phyloP scores from a whole-genome alignment of 2,113 vertebrate species.

The Drymodes brunneopygia region DNA sequence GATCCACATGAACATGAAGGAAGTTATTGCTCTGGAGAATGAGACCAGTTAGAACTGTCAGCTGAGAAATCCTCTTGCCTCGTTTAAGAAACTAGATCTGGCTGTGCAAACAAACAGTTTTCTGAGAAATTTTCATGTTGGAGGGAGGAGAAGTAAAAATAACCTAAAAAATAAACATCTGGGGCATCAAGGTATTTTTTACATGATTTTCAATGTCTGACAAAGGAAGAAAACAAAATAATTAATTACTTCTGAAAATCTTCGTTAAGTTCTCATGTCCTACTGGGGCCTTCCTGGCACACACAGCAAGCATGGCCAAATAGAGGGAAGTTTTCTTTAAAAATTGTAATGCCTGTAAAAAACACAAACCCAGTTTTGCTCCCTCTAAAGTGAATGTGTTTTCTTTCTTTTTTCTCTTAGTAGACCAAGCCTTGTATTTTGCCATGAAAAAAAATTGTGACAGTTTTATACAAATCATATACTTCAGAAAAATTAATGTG shows the following conservation, averaged over 20 bases:
- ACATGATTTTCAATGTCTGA: background rate
- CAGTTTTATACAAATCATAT: background rate
- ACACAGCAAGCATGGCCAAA: background rate
- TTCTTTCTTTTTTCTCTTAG: background rate
- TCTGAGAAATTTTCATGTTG: background rate
- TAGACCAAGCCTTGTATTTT: background rate
- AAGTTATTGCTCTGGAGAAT: background rate
- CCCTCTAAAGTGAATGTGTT: background rate
- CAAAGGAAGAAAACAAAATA: background rate
- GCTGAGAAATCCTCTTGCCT: background rate
- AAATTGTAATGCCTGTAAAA: background rate
- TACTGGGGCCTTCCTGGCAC: background rate
- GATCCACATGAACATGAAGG: background rate
- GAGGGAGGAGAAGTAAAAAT: background rate
- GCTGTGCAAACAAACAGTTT: background rate
- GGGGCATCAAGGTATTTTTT: background rate
- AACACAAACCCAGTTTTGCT: background rate
- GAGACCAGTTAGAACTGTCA: background rate
- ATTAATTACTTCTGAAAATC: background rate
- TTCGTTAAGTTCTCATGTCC: background rate
- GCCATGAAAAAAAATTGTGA: background rate
- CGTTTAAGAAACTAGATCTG: background rate
- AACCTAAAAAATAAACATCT: fast-evolving
- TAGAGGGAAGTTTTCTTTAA: background rate
- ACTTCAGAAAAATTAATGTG: background rate